Evolutionary conservation across 2,113 vertebrate genomes (phyloP), one percentile per base, ranked within the genome.

Genomic region (Empidonax traillii): DNA sequence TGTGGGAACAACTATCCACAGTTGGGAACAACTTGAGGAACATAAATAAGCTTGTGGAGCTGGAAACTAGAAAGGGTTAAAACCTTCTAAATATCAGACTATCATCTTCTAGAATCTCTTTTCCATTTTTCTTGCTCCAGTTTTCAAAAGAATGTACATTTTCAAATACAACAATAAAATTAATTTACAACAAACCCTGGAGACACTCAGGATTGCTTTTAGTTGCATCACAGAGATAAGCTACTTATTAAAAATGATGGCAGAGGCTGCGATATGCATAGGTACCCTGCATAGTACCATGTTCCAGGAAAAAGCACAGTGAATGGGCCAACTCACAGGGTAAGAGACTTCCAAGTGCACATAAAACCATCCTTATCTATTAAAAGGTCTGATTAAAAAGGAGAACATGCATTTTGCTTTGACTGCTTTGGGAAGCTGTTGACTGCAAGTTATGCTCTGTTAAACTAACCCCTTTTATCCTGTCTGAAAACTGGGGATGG

Each of bases 91-190:
- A 96, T 93, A 74, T 39, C 66, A 76, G 56, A 69, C 69, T 91
- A 85, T 86, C 69, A 72, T 10, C 41, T 82, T 41, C 61, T 56
- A 93, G 73, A 65, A 92, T 94, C 69, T 91, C 16, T 58, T 76
- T 94, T 76, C 76, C 30, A 46, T 79, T 96, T 82, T 94, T 87
- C 61, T 93, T 78, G 55, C 51, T 81, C 37, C 56, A n/a, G 56
- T 89, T 91, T 91, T 92, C 61, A 95, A 79, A 91, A 95, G 39
- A 66, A 66, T 41, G 41, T 75, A 91, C 73, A 76, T 95, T 97
- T 95, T 93, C 66, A 93, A 96, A 94, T 69, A 79, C 77, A 93
- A 94, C 87, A 94, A 95, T 85, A 95, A 96, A 95, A 96, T 96
- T 82, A 96, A 95, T 96, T 96, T 95, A 96, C 89, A 95, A 65